Evolutionary conservation across 2,113 vertebrate species (phyloP).

Genomic region (Turnix velox): DNA sequence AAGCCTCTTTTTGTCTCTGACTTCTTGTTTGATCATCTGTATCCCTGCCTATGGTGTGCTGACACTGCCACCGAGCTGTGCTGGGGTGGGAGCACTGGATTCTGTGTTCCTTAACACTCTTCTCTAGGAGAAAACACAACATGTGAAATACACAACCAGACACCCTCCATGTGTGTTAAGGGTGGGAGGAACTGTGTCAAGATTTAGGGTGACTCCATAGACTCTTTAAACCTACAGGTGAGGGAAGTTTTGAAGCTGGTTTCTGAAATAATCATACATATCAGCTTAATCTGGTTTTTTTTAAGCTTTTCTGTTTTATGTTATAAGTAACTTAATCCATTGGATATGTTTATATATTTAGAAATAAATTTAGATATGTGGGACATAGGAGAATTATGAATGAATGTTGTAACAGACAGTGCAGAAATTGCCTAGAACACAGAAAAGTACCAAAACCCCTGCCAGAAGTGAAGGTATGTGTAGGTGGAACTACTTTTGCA

Average conservation of each 20-base stretch:
- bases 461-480: not conserved
- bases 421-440: not conserved
- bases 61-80: accelerated
- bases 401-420: not conserved
- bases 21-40: not conserved
- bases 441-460: not conserved
- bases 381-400: not conserved
- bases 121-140: not conserved
- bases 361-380: not conserved
- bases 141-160: not conserved
- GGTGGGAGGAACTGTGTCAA: not conserved
- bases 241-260: not conserved
- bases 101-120: accelerated
- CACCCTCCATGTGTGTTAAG: not conserved
- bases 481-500: not conserved
- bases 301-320: not conserved
- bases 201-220: not conserved
- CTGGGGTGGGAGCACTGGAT: not conserved
- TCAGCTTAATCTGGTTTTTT: not conserved
- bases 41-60: not conserved
- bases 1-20: not conserved
- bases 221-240: not conserved
- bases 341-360: not conserved
- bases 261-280: not conserved
- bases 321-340: not conserved